These are phyloP conservation scores for Scomberomorus guttatus DNA, from an alignment of 2,797 vertebrate genomes.

Conservation along the genomic window DNA sequence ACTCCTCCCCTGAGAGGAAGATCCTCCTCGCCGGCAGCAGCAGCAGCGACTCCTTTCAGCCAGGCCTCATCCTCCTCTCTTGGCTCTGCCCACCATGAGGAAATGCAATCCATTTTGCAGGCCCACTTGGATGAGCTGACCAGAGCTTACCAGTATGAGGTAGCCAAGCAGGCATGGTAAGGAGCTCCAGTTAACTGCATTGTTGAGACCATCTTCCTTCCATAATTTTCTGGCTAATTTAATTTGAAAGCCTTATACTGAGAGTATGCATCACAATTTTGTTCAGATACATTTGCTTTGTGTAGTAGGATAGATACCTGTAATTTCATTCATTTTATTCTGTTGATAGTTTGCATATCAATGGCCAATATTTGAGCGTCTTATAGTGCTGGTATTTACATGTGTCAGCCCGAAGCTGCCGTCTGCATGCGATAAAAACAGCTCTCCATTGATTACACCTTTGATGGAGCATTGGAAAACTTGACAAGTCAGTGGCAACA, in stretches of 20 bases:
- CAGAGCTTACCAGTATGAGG: constrained; percentile 95
- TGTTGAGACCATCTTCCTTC: not conserved
- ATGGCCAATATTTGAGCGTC: constrained; percentile 58
- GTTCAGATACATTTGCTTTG: constrained; percentile 36
- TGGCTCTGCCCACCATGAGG: constrained; percentile 94
- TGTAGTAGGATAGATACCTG: constrained; percentile 44
- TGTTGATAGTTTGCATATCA: constrained; percentile 78
- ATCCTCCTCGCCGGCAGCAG: constrained; percentile 89
- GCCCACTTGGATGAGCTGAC: constrained; percentile 96
- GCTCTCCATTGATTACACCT: constrained; percentile 78
- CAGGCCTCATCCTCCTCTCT: constrained; percentile 93
- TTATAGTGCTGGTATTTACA: constrained; percentile 73
- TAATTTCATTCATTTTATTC: constrained; percentile 66
- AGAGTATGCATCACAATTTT: constrained; percentile 18
- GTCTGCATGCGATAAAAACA: constrained; percentile 68
- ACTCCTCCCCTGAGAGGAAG: constrained; percentile 94
- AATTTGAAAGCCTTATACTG: constrained; percentile 19
- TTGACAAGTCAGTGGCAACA: constrained; percentile 75
- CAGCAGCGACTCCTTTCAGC: constrained; percentile 84
- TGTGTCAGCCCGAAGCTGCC: constrained; percentile 57
- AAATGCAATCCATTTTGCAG: constrained; percentile 96
- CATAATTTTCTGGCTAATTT: constrained; percentile 4
- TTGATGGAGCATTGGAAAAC: constrained; percentile 73
- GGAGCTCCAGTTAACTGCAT: not conserved
- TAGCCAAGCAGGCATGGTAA: constrained; percentile 95